Evolutionary conservation across 2,888 invertebrate genomes (phyloP).

Genomic region (Eupeodes latifasciatus): DNA sequence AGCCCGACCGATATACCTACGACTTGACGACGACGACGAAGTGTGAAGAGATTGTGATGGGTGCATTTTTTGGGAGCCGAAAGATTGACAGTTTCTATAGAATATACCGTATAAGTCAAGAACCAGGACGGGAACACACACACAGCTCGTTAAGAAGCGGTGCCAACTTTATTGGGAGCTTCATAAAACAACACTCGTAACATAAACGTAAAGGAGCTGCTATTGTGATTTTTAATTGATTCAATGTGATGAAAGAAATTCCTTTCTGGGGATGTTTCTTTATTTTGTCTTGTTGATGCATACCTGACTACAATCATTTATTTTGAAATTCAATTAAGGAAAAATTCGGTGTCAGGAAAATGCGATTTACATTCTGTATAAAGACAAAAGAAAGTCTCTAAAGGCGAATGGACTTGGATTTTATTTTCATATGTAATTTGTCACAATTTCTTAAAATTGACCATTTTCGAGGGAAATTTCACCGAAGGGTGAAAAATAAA

Average conservation of each 20-base stretch:
- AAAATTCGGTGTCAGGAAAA: neutral
- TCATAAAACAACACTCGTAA: neutral
- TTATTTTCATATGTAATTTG: too few relatives aligned
- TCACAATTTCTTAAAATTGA: too few relatives aligned
- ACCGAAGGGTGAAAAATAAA: too few relatives aligned
- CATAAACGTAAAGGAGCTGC: conserved; percentile 48
- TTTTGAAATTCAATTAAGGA: conserved; percentile 5
- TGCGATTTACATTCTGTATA: neutral
- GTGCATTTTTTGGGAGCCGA: conserved; percentile 48
- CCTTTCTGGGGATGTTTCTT: conserved; percentile 3
- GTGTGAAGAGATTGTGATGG: conserved; percentile 63
- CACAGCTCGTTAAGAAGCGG: conserved; percentile 31
- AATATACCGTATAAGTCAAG: too few relatives aligned
- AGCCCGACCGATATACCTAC: neutral
- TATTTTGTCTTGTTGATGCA: neutral
- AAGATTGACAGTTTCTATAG: conserved; percentile 45
- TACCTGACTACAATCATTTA: neutral
- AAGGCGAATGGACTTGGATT: neutral
- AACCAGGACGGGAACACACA: conserved; percentile 54
- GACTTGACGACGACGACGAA: conserved; percentile 6
- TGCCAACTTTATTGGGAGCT: conserved; percentile 29
- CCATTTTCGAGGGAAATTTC: too few relatives aligned
- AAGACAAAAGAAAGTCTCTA: neutral
- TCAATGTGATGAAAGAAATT: conserved; percentile 64
- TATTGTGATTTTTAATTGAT: conserved; percentile 64